Base-by-base conservation (phyloP, 2,888 invertebrate species). In the Drosophila cracens region DNA sequence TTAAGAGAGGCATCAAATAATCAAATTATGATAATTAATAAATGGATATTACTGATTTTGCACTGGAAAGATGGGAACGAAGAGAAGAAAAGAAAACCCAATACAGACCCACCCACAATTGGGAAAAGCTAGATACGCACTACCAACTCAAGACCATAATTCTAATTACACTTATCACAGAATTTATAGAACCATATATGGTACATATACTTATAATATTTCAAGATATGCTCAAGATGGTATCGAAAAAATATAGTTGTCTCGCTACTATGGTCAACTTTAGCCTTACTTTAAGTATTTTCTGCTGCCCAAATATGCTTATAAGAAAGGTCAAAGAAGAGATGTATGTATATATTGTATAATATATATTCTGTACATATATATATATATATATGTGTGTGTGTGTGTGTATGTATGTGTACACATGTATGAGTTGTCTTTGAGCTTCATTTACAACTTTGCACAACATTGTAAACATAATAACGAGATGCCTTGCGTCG, bases 381-480 rank as follows among this genome's bases (percentile, higher is more conserved):
- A 11, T 29, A 29, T 27, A 51, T 31, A 54, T 18, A 36, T 3
- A 38, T 18, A 21, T 8, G 10, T 27, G 16, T 2, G 11, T 33
- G n/a, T 51, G 10, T 27, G n/a, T 51, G 10, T 27, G 34, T 46
- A 10, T 51, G 34, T 49, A 36, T 21, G 27, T 51, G 29, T 31
- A 52, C 49, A 48, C 52, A 62, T 70, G 63, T 72, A 75, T 74
- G 75, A 76, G 82, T 71, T 81, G 76, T 67, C 81, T 81, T 81
- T 81, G 81, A 81, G 81, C 79, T 81, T 81, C 81, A 76, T 81
- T 81, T 81, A 79, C 73, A 81, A 81, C 82, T 81, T 81, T 79
- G 72, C 82, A 79, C 82, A 79, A 81, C 81, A 81, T 81, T 81
- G 81, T 81, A 81, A 82, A 82, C 81, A 82, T 81, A 82, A 82